Evolutionary conservation across 2,888 invertebrate species (phyloP).

Genomic region (Nephrocerus scutellatus): DNA sequence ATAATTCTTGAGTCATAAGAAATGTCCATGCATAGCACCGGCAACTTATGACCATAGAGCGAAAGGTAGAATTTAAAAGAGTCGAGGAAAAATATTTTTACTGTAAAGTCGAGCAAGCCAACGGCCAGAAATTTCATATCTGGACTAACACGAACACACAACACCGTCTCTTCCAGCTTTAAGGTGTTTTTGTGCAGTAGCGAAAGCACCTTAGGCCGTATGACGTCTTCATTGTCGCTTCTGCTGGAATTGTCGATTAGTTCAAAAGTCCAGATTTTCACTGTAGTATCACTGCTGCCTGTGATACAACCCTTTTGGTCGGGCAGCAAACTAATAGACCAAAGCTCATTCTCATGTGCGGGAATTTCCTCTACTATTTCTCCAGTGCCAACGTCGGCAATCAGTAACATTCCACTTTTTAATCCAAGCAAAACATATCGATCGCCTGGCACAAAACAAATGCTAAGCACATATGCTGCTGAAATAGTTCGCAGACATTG

Average conservation of each 20-base stretch:
- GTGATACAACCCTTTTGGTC: constrained; percentile 78
- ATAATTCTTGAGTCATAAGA: constrained; percentile 80
- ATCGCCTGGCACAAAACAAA: constrained; percentile 80
- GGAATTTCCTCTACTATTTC: constrained; percentile 72
- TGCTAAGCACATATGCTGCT: constrained; percentile 58
- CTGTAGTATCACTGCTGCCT: constrained; percentile 81
- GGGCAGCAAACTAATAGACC: constrained; percentile 70
- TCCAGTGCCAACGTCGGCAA: constrained; percentile 79
- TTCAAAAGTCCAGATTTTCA: constrained; percentile 93
- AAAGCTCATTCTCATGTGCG: constrained; percentile 76
- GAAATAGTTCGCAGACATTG: constrained; percentile 64
- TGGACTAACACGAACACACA: constrained; percentile 75
- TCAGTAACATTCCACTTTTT: constrained; percentile 72
- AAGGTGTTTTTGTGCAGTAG: constrained; percentile 73
- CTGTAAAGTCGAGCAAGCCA: constrained; percentile 85
- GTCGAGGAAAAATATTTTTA: constrained; percentile 91
- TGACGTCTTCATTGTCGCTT: constrained; percentile 56
- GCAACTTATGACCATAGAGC: constrained; percentile 92
- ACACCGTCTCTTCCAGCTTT: constrained; percentile 79
- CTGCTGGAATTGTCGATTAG: constrained; percentile 59
- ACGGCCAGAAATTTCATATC: constrained; percentile 84
- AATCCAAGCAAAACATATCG: constrained; percentile 82
- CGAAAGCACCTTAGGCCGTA: constrained; percentile 57
- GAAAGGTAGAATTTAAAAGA: constrained; percentile 92
- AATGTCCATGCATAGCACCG: constrained; percentile 89